A percentile compares a stretch with the other conserved stretches of the same genome.
phyloP scores from a whole-genome alignment of 2,888 invertebrate species.

The Leucophenga montana region DNA sequence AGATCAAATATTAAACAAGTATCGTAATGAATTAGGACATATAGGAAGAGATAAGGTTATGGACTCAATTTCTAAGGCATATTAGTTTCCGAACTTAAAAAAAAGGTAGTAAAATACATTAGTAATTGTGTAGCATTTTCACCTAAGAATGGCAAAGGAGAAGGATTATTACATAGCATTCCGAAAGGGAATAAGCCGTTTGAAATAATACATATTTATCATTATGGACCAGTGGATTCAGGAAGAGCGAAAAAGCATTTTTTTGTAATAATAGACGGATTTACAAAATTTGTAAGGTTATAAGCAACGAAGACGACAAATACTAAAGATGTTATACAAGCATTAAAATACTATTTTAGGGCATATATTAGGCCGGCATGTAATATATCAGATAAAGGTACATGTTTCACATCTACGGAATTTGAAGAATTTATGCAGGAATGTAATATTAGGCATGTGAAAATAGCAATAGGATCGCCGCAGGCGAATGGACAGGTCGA shows the following conservation, averaged over 20 bases:
- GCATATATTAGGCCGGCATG: conserved; percentile 27
- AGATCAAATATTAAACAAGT: conserved; percentile 22
- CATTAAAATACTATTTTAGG: conserved; percentile 40
- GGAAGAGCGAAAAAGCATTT: conserved; percentile 23
- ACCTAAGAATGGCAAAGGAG: conserved; percentile 26
- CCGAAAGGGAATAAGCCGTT: conserved; percentile 53
- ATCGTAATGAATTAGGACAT: conserved; percentile 32
- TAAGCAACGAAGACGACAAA: conserved; percentile 23
- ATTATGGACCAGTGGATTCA: conserved; percentile 34
- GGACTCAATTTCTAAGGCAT: conserved; percentile 21
- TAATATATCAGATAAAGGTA: conserved; percentile 5
- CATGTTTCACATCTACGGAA: neutral
- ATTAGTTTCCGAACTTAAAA: conserved; percentile 33
- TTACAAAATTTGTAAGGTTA: conserved; percentile 35
- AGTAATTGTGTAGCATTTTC: conserved; percentile 30
- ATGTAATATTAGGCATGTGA: neutral
- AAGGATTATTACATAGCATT: conserved; percentile 52
- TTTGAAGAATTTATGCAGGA: neutral
- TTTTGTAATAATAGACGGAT: conserved; percentile 28
- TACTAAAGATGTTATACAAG: conserved; percentile 51
- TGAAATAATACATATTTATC: conserved; percentile 33
- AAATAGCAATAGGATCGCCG: neutral
- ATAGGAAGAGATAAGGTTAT: conserved; percentile 24
- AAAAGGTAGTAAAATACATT: conserved; percentile 21
- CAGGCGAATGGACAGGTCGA: conserved; percentile 9